Conservation (phyloP, 2,797 vertebrate genomes). For the Siniperca scherzeri region DNA sequence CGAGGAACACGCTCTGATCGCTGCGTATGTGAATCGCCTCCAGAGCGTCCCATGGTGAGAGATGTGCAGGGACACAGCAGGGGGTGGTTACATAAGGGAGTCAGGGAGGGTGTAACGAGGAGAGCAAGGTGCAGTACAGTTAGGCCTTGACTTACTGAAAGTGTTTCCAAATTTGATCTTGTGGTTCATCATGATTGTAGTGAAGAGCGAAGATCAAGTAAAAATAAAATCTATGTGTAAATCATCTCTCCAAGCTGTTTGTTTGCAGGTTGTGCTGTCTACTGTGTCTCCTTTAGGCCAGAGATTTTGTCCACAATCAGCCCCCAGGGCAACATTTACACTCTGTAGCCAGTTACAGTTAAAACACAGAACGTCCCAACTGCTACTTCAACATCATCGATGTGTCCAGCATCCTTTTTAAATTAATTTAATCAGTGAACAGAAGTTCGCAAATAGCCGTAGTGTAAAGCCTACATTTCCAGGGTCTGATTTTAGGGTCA, state of each 20-base stretch:
- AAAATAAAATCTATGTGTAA: not conserved
- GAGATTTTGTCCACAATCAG: not conserved
- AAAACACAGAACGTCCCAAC: not conserved
- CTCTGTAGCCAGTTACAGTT: not conserved
- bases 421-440: not conserved
- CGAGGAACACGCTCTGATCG: slow-evolving; percentile 94
- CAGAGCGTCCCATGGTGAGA: slow-evolving; percentile 90
- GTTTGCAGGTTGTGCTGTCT: not conserved
- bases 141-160: not conserved
- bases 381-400: not conserved
- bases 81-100: slow-evolving; percentile 16
- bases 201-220: not conserved
- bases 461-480: not conserved
- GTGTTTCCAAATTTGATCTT: not conserved
- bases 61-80: slow-evolving; percentile 13
- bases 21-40: slow-evolving; percentile 90
- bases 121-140: not conserved
- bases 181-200: not conserved
- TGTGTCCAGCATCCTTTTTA: slow-evolving; percentile 4
- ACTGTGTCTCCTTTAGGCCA: not conserved
- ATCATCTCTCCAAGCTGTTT: not conserved
- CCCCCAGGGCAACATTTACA: not conserved
- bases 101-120: slow-evolving; percentile 8
- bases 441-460: not conserved
- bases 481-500: not conserved